Percentiles rank a stretch among this genome's conserved stretches.
phyloP scores from a whole-genome alignment of 37 sponge, comb jelly and placozoan genomes.

The Halisarca cf. caerulea region DNA sequence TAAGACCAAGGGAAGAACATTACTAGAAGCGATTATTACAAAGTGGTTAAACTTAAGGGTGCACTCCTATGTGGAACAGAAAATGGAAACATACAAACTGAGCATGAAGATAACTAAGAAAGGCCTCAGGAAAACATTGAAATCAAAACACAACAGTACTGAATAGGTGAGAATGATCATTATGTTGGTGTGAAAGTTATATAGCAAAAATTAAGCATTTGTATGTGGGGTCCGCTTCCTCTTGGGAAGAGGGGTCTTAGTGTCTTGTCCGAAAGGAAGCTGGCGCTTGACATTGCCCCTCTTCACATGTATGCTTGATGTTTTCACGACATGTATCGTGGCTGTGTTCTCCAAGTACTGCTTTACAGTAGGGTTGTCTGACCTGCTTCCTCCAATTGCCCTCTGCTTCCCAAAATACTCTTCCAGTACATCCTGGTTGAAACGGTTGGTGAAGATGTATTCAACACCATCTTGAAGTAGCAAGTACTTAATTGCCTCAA shows the following conservation, averaged over 20 bases:
- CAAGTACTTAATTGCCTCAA: not conserved
- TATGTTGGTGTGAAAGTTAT: too few relatives aligned
- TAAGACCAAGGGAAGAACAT: not conserved
- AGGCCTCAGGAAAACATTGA: not conserved
- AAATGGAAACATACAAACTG: not conserved
- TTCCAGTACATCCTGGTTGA: not conserved
- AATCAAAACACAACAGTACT: too few relatives aligned
- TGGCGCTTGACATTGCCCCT: not conserved
- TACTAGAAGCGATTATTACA: not conserved
- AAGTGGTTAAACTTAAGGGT: not conserved
- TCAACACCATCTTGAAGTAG: not conserved
- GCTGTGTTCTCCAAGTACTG: not conserved
- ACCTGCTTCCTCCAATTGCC: not conserved
- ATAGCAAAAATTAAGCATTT: too few relatives aligned
- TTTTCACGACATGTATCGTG: not conserved
- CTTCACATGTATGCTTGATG: not conserved
- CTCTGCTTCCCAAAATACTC: slow-evolving; percentile 13
- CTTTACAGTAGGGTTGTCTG: not conserved
- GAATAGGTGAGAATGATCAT: too few relatives aligned
- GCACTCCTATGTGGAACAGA: not conserved
- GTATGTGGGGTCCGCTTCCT: too few relatives aligned
- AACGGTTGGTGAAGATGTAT: not conserved
- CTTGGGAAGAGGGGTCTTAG: not conserved
- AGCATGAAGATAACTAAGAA: not conserved
- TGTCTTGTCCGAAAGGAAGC: not conserved